A percentile compares a stretch with the other conserved stretches of the same genome.
Evolutionary conservation across 1,140 invertebrate genomes (phyloP).

Genomic region (Ceratoteleas bidentatus): DNA sequence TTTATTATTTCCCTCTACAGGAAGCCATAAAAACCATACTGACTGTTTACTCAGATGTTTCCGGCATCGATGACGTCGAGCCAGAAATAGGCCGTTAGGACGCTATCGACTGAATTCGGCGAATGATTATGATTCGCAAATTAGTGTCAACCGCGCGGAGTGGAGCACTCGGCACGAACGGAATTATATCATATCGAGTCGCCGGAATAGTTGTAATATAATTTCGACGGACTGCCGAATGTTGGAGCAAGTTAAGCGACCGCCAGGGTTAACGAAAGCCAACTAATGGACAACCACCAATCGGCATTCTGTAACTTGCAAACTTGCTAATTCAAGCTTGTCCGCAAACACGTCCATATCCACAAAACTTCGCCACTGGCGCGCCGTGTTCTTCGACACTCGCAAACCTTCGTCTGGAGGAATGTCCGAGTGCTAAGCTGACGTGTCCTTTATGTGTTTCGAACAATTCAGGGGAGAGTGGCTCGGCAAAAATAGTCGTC

Average conservation of each 20-base stretch:
- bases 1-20: too few species aligned
- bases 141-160: background rate
- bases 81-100: too few species aligned
- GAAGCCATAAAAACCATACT: too few species aligned
- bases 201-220: slow-evolving; percentile 51
- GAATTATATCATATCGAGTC: slow-evolving; percentile 31
- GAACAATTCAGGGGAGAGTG: too few species aligned
- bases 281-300: slow-evolving; percentile 69
- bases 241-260: slow-evolving; percentile 58
- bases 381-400: slow-evolving; percentile 53
- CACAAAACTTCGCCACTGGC: slow-evolving; percentile 46
- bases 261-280: slow-evolving; percentile 58
- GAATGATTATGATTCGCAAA: slow-evolving; percentile 1
- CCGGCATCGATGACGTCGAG: too few species aligned
- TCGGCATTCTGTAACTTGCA: slow-evolving; percentile 74
- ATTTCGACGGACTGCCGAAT: slow-evolving; percentile 52
- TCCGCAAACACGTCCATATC: slow-evolving; percentile 71
- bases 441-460: background rate
- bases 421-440: slow-evolving; percentile 35
- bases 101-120: too few species aligned
- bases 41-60: too few species aligned
- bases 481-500: too few species aligned
- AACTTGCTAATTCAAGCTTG: slow-evolving; percentile 76
- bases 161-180: background rate
- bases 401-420: slow-evolving; percentile 24